phyloP scores from a whole-genome alignment of 2,888 invertebrate species.

The Drosophila koepferae region DNA sequence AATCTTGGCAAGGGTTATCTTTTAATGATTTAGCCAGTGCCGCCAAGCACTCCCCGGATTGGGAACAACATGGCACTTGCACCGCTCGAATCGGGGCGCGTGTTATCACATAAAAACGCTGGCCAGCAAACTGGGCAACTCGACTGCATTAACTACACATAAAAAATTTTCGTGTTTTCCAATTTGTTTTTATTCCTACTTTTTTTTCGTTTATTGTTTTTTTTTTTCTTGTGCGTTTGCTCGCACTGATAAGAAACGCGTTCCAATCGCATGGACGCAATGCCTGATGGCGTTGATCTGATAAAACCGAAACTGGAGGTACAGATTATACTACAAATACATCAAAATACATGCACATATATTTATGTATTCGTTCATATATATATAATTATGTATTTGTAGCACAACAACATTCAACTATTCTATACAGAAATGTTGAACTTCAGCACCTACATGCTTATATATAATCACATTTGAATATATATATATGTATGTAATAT shows the following conservation, averaged over 20 bases:
- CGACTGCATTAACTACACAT: constrained; percentile 14
- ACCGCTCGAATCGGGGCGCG: background rate
- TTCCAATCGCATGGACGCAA: constrained; percentile 40
- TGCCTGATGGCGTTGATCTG: constrained; percentile 45
- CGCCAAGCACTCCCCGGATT: constrained; percentile 25
- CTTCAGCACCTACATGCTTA: too few relatives aligned
- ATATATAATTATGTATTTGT: background rate
- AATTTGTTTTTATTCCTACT: background rate
- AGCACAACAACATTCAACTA: background rate
- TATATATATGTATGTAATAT: background rate
- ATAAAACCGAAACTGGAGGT: constrained; percentile 28
- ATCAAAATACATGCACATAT: background rate
- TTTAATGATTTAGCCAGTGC: constrained; percentile 40
- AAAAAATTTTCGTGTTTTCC: constrained; percentile 41
- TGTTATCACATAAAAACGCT: constrained; percentile 49
- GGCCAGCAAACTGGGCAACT: constrained; percentile 26
- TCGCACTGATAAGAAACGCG: constrained; percentile 40
- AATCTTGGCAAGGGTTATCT: constrained; percentile 67
- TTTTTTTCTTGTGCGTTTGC: constrained; percentile 24
- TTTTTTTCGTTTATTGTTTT: constrained; percentile 10
- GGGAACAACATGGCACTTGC: constrained; percentile 29
- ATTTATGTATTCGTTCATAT: background rate
- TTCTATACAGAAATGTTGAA: background rate
- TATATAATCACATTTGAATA: background rate
- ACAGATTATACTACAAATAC: constrained; percentile 9